A percentile compares a stretch with the other conserved stretches of the same genome.
Evolutionary conservation across 2,888 invertebrate species (phyloP).

Genomic region (Didymodactylos carnosus): DNA sequence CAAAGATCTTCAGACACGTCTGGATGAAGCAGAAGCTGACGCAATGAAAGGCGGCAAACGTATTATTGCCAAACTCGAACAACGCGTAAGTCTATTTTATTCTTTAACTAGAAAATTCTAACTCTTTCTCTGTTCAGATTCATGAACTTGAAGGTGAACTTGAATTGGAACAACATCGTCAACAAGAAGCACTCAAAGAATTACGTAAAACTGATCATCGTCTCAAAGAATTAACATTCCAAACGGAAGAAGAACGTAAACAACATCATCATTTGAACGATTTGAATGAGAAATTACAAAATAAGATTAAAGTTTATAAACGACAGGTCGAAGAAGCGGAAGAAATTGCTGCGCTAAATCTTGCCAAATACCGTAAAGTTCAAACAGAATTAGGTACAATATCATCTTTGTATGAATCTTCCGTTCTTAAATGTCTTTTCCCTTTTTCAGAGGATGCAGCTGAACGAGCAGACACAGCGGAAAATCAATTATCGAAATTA

Average conservation of each 20-base stretch:
- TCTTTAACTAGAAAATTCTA: background rate
- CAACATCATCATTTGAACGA: conserved; percentile 99
- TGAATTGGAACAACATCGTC: conserved; percentile 91
- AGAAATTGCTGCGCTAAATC: conserved; percentile 38
- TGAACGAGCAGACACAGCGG: conserved; percentile 38
- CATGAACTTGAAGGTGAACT: conserved; percentile 50
- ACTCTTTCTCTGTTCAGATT: conserved; percentile 19
- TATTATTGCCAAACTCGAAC: conserved; percentile 92
- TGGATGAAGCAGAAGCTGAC: conserved; percentile 88
- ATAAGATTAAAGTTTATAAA: conserved; percentile 99
- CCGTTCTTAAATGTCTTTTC: too few relatives aligned
- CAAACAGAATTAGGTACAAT: conserved; percentile 34
- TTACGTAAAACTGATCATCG: conserved; percentile 83
- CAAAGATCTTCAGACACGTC: conserved; percentile 76
- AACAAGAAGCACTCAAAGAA: conserved; percentile 95
- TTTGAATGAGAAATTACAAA: conserved; percentile 81
- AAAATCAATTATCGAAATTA: conserved; percentile 35
- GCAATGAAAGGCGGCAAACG: conserved; percentile 97
- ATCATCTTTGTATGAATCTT: too few relatives aligned
- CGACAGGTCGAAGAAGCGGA: conserved; percentile 94
- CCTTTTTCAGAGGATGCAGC: conserved; percentile 35
- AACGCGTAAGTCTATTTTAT: conserved; percentile 35
- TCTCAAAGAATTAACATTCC: conserved; percentile 91
- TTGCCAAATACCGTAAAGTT: conserved; percentile 39
- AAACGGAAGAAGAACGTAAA: conserved; percentile 94